Evolutionary conservation across 2,113 vertebrate species (phyloP), one percentile per base, ranked within the genome.

Genomic region (Neofelis nebulosa): DNA sequence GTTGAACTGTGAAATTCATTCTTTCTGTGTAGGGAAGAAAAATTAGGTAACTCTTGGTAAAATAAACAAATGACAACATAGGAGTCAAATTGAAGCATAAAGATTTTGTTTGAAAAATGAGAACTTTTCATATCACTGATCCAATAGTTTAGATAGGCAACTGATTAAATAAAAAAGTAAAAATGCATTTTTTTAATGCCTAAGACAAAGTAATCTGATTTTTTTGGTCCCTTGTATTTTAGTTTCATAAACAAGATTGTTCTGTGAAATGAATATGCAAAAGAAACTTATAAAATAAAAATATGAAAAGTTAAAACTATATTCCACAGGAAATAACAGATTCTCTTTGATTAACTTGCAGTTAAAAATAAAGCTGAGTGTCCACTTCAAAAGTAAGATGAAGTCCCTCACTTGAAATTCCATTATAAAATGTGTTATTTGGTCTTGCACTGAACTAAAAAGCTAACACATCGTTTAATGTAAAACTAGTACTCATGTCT

Each of bases 361-460:
- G 92, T 98, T 98, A 98, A 98, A 98, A 97, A 98, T 98, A 98
- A 98, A 98, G 97, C 76, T 98, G 94, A 98, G 96, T 97, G 95
- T 98, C 97, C 95, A 97, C 93, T 98, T 98, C 96, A 97, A 98
- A 96, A 93, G 86, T 94, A 95, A 97, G 97, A 97, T 98, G 97
- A 97, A 23, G 33, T 88, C 97, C 90, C 97, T 97, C 87, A 94
- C 57, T 93, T 95, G 93, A 97, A 86, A 96, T 71, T 97, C n/a
- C 90, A 97, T 81, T 94, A 97, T 93, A 93, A 96, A 82, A 95
- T 23, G 90, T 79, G 98, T 94, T 57, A 86, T 38, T 14, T 86
- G 14, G 9, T 89, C 96, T 93, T 95, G n/a, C 61, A 97, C 83
- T 97, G 76, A 97, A 97, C 38, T 90, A 96, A 97, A 65, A 38